Conservation (phyloP, 2,797 vertebrate species). For the Galago senegalensis region DNA sequence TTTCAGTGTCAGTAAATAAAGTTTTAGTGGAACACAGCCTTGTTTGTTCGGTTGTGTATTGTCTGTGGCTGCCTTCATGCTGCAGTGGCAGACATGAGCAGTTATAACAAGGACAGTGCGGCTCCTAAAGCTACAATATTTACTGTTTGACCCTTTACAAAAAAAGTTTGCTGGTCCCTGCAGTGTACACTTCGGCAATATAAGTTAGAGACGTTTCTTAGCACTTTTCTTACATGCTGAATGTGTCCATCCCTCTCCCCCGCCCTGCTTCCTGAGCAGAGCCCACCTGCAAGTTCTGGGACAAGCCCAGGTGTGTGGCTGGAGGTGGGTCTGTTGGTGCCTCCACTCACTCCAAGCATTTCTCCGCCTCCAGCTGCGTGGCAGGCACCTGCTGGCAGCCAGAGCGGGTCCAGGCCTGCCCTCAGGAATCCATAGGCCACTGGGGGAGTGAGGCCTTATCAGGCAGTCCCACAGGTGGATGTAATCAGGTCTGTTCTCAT, state of each 20-base stretch:
- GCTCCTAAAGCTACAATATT: neutral
- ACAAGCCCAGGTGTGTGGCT: neutral
- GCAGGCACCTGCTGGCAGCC: constrained; percentile 45
- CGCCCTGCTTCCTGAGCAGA: neutral
- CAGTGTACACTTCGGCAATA: neutral
- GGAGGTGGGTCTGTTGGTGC: neutral
- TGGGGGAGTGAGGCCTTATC: neutral
- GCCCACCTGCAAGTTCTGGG: neutral
- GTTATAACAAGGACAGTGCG: neutral
- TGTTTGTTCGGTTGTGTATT: neutral
- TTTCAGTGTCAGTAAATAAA: neutral
- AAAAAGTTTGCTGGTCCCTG: neutral
- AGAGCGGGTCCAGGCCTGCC: constrained; percentile 54
- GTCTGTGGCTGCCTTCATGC: neutral
- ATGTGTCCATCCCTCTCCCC: neutral
- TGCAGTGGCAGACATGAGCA: neutral
- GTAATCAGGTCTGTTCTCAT: neutral
- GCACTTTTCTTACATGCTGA: neutral
- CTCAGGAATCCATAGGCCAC: neutral
- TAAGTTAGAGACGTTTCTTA: too few species aligned
- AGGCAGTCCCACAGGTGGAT: neutral
- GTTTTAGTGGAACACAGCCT: neutral
- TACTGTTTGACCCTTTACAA: neutral
- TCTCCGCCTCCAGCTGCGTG: neutral
- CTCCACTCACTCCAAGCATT: neutral